Evolutionary conservation across 2,113 vertebrate species (phyloP).

Genomic region (Peucedramus taeniatus): DNA sequence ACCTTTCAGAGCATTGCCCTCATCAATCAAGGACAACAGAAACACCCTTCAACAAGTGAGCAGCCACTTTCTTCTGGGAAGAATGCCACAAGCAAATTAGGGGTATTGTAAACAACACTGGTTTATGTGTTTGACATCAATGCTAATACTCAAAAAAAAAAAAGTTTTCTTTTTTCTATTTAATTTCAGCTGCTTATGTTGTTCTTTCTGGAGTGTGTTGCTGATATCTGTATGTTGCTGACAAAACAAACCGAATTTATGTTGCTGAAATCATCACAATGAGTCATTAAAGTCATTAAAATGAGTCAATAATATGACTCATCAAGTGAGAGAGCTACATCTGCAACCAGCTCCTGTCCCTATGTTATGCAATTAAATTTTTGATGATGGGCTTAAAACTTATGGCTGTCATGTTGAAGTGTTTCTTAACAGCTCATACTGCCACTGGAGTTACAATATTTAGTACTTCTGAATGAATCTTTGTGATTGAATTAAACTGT

Average conservation of each 20-base stretch:
- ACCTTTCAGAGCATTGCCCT: neutral
- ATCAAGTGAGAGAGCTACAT: neutral
- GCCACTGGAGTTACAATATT: neutral
- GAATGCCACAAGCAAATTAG: neutral
- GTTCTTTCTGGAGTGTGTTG: neutral
- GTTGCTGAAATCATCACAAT: conserved; percentile 26
- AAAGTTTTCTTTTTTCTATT: neutral
- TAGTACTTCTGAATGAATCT: neutral
- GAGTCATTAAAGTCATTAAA: conserved; percentile 59
- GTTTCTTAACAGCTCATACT: neutral
- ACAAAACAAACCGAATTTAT: conserved; percentile 47
- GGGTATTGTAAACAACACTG: neutral
- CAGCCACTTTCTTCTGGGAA: neutral
- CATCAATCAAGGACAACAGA: neutral
- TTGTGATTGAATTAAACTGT: conserved; percentile 24
- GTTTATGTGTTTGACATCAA: neutral
- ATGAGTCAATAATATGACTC: conserved; percentile 61
- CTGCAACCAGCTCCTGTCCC: neutral
- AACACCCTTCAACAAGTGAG: neutral
- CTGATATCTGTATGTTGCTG: neutral
- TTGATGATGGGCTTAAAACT: conserved; percentile 9
- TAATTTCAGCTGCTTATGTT: neutral
- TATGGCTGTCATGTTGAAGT: neutral
- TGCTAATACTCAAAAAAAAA: neutral
- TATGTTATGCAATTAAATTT: neutral